Conservation (phyloP, 23 tunicate genomes). For the Clavelina lepadiformis region DNA sequence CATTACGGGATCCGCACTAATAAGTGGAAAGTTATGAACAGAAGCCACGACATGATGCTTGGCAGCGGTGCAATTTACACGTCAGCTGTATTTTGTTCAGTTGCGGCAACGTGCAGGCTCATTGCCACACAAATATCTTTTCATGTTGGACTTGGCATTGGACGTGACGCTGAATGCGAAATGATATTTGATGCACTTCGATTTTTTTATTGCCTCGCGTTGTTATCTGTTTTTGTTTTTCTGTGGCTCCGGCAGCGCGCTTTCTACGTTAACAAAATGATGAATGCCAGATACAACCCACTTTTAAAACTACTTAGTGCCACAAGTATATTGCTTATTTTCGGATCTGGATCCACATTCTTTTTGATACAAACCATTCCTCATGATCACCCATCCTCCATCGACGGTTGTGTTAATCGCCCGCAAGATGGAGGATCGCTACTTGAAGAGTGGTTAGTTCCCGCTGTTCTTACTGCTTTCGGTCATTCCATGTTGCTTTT, state of each 20-base stretch:
- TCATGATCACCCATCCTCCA: conserved; percentile 6
- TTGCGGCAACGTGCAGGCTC: conserved; percentile 3
- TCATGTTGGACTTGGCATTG: neutral
- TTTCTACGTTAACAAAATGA: conserved; percentile 39
- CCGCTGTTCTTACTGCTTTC: conserved; percentile 9
- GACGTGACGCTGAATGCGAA: conserved; percentile 16
- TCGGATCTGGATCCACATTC: conserved; percentile 2
- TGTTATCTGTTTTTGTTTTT: conserved; percentile 24
- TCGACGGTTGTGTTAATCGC: conserved; percentile 20
- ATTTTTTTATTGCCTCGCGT: conserved; percentile 11
- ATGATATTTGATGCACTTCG: conserved; percentile 18
- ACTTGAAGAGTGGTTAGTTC: neutral
- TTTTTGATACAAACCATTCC: conserved; percentile 7
- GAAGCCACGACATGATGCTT: neutral
- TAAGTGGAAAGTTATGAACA: conserved; percentile 20
- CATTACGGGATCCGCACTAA: conserved; percentile 25
- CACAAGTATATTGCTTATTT: conserved; percentile 21
- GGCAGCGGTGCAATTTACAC: too few species aligned
- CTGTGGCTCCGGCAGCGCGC: conserved; percentile 56
- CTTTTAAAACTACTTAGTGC: conserved; percentile 16
- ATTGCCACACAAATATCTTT: conserved; percentile 8
- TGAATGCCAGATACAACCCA: conserved; percentile 28
- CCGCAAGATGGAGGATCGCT: neutral
- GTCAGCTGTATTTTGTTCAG: conserved; percentile 20
- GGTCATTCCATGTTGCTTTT: conserved; percentile 21